Percentiles rank a stretch among this genome's conserved stretches.
Evolutionary conservation across 2,888 invertebrate genomes (phyloP).

Genomic region (Minunthozetes semirufus): DNA sequence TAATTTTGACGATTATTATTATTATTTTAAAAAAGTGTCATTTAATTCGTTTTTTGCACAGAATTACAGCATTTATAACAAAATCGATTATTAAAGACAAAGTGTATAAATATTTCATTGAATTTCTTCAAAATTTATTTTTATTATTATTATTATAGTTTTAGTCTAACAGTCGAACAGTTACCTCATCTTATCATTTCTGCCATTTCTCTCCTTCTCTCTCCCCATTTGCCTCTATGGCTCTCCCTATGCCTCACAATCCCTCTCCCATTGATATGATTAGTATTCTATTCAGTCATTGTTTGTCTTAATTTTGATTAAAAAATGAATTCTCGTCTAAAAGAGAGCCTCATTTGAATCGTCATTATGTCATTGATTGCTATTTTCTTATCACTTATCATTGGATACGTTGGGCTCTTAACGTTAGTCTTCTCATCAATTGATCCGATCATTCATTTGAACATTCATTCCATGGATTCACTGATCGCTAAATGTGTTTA

Average conservation of each 20-base stretch:
- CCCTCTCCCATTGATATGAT: background rate
- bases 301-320: too few relatives aligned
- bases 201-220: background rate
- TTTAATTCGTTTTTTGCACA: background rate
- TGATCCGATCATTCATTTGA: background rate
- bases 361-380: too few relatives aligned
- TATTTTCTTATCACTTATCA: too few relatives aligned
- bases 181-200: constrained; percentile 4
- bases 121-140: background rate
- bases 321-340: too few relatives aligned
- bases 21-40: constrained; percentile 11
- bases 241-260: background rate
- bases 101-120: constrained; percentile 6
- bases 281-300: too few relatives aligned
- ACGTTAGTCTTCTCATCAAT: background rate
- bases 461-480: background rate
- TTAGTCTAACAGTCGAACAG: constrained; percentile 6
- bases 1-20: background rate
- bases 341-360: too few relatives aligned
- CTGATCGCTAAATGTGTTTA: background rate
- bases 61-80: background rate
- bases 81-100: background rate
- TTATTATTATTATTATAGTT: background rate
- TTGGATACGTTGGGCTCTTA: background rate
- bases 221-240: too few relatives aligned